These are phyloP conservation scores for Eilema depressum DNA, from an alignment of 2,888 invertebrate genomes.

Conservation along the genomic window DNA sequence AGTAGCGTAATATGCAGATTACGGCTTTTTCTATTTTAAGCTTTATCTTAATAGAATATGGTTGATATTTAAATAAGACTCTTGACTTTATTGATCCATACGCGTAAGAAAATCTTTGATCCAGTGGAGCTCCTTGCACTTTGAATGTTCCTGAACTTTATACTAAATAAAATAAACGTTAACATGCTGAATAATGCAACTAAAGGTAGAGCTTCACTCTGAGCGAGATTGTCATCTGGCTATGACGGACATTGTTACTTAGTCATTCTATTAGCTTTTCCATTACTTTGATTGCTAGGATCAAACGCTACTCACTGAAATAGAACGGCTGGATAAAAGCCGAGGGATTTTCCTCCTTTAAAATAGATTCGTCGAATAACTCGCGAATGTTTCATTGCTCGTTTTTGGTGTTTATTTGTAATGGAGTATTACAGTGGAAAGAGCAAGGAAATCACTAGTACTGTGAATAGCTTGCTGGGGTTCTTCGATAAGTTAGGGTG, in stretches of 20 bases:
- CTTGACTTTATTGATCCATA: too few relatives aligned
- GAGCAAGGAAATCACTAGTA: too few relatives aligned
- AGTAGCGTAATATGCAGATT: too few relatives aligned
- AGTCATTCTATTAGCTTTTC: constrained; percentile 3
- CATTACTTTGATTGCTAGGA: constrained; percentile 18
- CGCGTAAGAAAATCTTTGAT: background rate
- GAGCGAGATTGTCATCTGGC: background rate
- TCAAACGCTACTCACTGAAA: constrained; percentile 6
- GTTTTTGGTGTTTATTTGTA: background rate
- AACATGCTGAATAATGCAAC: background rate
- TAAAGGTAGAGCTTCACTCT: background rate
- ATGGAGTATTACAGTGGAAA: background rate
- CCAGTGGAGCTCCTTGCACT: background rate
- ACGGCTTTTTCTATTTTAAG: too few relatives aligned
- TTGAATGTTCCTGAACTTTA: background rate
- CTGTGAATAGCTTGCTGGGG: too few relatives aligned
- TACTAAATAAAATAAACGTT: background rate
- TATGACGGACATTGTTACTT: background rate
- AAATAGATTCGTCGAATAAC: constrained; percentile 1
- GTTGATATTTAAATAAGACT: too few relatives aligned
- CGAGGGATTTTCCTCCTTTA: background rate
- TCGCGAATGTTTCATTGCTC: background rate
- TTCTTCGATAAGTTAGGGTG: too few relatives aligned
- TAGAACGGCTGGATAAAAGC: background rate
- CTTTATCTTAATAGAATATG: too few relatives aligned